Evolutionary conservation across 2,797 vertebrate species (phyloP).

Genomic region (Schizopygopsis pylzovi): DNA sequence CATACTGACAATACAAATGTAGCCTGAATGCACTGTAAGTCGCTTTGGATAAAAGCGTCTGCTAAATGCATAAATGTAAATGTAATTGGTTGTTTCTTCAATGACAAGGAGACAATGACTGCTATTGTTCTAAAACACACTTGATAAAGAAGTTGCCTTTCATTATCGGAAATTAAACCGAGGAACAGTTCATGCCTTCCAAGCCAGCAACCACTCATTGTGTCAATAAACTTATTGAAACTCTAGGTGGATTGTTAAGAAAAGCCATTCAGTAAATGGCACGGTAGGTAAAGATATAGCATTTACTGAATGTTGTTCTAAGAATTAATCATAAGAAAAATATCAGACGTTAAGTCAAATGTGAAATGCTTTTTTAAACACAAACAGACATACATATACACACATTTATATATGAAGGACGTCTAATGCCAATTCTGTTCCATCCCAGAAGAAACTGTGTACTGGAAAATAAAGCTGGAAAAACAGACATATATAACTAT

Average conservation of each 20-base stretch:
- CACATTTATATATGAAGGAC: not conserved
- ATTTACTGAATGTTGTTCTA: constrained; percentile 4
- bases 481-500: not conserved
- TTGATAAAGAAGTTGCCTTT: constrained; percentile 63
- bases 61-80: no score
- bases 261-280: constrained; percentile 44
- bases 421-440: not conserved
- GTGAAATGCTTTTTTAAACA: not conserved
- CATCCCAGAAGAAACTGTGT: not conserved
- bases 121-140: constrained; percentile 62
- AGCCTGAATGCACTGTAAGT: no score
- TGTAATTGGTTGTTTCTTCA: constrained; percentile 52
- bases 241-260: constrained; percentile 62
- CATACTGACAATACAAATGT: no score
- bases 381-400: not conserved
- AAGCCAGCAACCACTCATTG: constrained; percentile 63
- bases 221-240: constrained; percentile 39
- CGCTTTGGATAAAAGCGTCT: no score
- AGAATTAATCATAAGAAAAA: not conserved
- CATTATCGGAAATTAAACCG: constrained; percentile 67
- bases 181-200: constrained; percentile 70
- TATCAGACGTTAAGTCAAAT: not conserved
- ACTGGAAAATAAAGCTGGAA: not conserved
- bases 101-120: constrained; percentile 59
- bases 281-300: constrained; percentile 52